phyloP scores from a whole-genome alignment of 2,888 invertebrate species.

The Noctua pronuba region DNA sequence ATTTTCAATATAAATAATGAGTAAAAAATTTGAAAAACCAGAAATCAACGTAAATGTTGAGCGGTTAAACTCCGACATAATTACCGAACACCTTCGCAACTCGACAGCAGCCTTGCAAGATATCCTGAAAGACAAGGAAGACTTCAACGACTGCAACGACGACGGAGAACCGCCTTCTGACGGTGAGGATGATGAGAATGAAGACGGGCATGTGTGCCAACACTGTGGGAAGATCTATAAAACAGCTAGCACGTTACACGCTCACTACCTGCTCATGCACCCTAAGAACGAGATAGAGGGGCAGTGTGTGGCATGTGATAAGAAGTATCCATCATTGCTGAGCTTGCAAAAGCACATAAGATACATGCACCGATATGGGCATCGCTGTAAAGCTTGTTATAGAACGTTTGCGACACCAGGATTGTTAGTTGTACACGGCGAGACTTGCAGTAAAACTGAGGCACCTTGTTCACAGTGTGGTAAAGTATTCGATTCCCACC shows the following conservation, averaged over 20 bases:
- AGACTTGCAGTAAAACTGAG: constrained; percentile 71
- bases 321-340: constrained; percentile 79
- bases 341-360: constrained; percentile 81
- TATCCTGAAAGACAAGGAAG: constrained; percentile 69
- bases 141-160: constrained; percentile 30
- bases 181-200: constrained; percentile 15
- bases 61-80: constrained; percentile 71
- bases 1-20: constrained; percentile 46
- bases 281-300: constrained; percentile 71
- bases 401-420: constrained; percentile 72
- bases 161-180: constrained; percentile 41
- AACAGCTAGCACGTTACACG: constrained; percentile 74
- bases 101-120: constrained; percentile 77
- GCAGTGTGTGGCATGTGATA: constrained; percentile 77
- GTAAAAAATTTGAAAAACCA: constrained; percentile 43
- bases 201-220: constrained; percentile 82
- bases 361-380: constrained; percentile 79
- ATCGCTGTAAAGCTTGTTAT: constrained; percentile 80
- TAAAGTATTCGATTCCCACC: constrained; percentile 74
- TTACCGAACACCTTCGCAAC: constrained; percentile 76
- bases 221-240: constrained; percentile 83
- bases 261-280: constrained; percentile 80
- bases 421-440: constrained; percentile 70
- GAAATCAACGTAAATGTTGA: constrained; percentile 73
- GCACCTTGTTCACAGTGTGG: constrained; percentile 75